Conservation (phyloP, 2,797 vertebrate species). For the Otolemur crassicaudatus region DNA sequence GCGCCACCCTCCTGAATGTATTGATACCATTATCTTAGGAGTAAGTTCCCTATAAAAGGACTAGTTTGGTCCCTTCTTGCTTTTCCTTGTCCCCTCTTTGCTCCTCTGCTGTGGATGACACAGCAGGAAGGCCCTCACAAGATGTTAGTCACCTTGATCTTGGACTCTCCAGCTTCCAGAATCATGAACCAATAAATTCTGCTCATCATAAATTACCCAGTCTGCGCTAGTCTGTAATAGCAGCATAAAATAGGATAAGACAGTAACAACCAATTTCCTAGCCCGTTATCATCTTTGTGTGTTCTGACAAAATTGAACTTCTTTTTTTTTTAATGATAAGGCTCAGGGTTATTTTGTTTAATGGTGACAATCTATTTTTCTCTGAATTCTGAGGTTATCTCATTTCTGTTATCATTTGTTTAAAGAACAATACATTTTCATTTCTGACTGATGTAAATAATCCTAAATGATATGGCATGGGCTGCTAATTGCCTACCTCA, state of each 20-base stretch:
- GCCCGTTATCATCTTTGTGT: background rate
- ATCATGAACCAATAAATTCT: background rate
- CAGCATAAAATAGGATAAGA: background rate
- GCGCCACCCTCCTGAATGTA: no score
- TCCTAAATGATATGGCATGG: background rate
- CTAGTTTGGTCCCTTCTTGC: background rate
- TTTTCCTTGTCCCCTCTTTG: background rate
- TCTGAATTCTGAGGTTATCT: background rate
- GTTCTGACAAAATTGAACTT: background rate
- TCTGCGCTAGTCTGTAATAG: background rate
- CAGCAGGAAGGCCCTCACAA: background rate
- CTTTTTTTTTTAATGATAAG: background rate
- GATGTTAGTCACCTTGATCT: background rate
- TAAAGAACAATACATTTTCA: conserved; percentile 5
- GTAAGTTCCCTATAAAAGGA: background rate
- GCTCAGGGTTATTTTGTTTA: background rate
- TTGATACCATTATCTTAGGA: background rate
- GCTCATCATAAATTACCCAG: background rate
- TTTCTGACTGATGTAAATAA: background rate
- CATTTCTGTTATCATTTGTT: background rate
- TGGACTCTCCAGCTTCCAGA: background rate
- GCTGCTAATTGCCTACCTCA: background rate
- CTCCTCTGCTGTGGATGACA: background rate
- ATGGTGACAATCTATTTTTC: background rate
- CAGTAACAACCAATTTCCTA: background rate